A percentile compares a stretch with the other conserved stretches of the same genome.
phyloP scores from a whole-genome alignment of 2,113 vertebrate genomes.

The Ailurus styani region DNA sequence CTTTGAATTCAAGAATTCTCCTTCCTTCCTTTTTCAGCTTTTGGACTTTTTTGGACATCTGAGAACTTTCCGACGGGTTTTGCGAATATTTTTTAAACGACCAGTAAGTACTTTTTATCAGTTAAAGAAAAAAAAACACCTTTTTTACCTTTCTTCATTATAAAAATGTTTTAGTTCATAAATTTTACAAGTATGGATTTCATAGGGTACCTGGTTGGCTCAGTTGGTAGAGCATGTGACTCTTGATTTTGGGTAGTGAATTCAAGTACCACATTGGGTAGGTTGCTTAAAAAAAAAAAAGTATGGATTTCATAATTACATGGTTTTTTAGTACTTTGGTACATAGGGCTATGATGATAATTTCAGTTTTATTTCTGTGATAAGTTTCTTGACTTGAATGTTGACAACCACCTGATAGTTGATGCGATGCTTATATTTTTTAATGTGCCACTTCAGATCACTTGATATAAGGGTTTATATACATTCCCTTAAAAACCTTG shows the following conservation, averaged over 20 bases:
- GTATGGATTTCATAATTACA: neutral
- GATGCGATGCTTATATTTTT: neutral
- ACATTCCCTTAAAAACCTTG: neutral
- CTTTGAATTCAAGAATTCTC: slow-evolving; percentile 30
- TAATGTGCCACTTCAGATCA: neutral
- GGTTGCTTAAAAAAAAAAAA: neutral
- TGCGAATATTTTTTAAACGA: slow-evolving; percentile 85
- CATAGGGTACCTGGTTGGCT: neutral
- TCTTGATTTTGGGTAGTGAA: neutral
- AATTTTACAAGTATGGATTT: slow-evolving; percentile 1
- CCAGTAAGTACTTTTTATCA: slow-evolving; percentile 86
- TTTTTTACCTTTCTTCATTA: neutral
- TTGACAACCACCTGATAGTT: neutral
- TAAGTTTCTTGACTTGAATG: neutral
- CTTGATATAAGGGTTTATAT: neutral
- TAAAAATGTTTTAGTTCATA: neutral
- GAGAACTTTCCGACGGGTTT: slow-evolving; percentile 86
- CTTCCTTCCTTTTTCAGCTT: slow-evolving; percentile 84
- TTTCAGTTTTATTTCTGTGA: neutral
- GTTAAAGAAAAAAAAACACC: neutral
- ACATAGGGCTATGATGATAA: neutral
- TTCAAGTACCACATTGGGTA: neutral
- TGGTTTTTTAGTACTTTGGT: neutral
- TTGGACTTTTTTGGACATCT: slow-evolving; percentile 90
- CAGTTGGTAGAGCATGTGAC: neutral